phyloP scores from a whole-genome alignment of 2,797 vertebrate genomes.

The Propithecus perrieri region DNA sequence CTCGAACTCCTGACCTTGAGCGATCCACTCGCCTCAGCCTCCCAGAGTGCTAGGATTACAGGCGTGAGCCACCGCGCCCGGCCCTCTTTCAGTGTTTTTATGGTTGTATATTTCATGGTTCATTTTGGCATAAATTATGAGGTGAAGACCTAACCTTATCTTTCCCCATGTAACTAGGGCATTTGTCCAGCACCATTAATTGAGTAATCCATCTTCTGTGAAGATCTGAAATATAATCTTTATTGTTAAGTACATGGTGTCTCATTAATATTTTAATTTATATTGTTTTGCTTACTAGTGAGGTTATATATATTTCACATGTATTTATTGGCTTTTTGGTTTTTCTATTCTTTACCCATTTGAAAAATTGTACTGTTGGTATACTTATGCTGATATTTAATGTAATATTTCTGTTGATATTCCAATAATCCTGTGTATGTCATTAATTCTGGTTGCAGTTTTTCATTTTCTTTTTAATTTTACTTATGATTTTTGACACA shows the following conservation, averaged over 20 bases:
- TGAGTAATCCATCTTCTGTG: background rate
- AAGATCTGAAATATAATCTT: background rate
- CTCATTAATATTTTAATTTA: slow-evolving; percentile 14
- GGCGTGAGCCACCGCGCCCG: background rate
- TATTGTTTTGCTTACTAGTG: background rate
- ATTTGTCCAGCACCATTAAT: background rate
- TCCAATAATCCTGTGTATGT: background rate
- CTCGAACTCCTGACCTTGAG: too few species aligned
- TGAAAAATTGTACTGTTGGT: background rate
- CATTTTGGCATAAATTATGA: background rate
- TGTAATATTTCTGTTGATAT: background rate
- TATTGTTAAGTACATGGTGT: background rate
- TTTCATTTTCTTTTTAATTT: background rate
- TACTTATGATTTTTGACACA: background rate
- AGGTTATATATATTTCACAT: background rate
- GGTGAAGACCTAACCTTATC: background rate
- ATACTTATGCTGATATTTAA: background rate
- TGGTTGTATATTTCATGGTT: background rate
- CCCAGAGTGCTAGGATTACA: background rate
- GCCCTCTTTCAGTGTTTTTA: background rate
- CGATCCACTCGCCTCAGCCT: background rate
- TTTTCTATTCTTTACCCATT: background rate
- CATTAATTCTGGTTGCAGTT: background rate
- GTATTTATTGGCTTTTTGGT: background rate
- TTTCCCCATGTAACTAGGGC: background rate